Percentiles rank a stretch among this genome's conserved stretches.
These are phyloP conservation scores for Leptogaster cylindrica DNA, from an alignment of 2,888 invertebrate genomes.

Conservation along the genomic window DNA sequence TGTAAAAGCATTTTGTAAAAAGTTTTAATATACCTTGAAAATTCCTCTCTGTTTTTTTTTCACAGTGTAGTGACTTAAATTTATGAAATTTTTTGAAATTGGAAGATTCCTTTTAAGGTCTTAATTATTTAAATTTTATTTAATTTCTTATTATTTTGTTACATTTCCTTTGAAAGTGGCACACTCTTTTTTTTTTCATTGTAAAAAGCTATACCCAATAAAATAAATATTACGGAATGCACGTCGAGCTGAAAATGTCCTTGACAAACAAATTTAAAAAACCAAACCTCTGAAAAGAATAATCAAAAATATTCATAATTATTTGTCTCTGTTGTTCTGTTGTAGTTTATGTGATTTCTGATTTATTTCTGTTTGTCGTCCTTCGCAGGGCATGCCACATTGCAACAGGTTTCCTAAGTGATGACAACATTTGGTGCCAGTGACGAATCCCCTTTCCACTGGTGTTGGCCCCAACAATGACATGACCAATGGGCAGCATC, in stretches of 20 bases:
- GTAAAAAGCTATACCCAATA: neutral
- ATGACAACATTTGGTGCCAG: slow-evolving; percentile 85
- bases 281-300: too few relatives aligned
- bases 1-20: slow-evolving; percentile 40
- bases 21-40: slow-evolving; percentile 33
- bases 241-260: neutral
- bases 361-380: slow-evolving; percentile 46
- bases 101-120: slow-evolving; percentile 7
- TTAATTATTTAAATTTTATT: slow-evolving; percentile 15
- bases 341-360: slow-evolving; percentile 40
- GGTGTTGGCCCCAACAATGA: slow-evolving; percentile 77
- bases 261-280: neutral
- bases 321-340: neutral
- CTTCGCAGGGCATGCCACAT: slow-evolving; percentile 82
- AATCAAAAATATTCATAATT: too few relatives aligned
- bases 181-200: too few relatives aligned
- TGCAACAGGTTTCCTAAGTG: slow-evolving; percentile 78
- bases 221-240: neutral
- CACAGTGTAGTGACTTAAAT: too few relatives aligned
- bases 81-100: slow-evolving; percentile 26
- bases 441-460: slow-evolving; percentile 76
- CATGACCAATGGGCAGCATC: slow-evolving; percentile 76
- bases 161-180: too few relatives aligned
- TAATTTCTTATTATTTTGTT: too few relatives aligned
- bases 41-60: slow-evolving; percentile 37